Conservation (phyloP, 2,797 vertebrate genomes). For the Eurystomus glaucurus region DNA sequence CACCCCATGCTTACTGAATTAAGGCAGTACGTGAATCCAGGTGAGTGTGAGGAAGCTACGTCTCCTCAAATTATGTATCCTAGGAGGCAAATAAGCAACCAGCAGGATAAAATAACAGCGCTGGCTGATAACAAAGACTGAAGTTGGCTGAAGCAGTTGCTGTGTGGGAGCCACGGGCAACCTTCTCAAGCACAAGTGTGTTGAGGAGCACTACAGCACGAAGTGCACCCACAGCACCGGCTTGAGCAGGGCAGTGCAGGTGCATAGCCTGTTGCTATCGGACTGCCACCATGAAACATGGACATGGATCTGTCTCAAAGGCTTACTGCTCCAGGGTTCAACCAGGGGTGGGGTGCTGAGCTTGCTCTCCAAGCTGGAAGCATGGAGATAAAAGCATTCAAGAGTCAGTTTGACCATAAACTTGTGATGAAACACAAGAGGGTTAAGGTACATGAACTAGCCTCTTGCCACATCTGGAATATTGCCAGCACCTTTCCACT, state of each 20-base stretch:
- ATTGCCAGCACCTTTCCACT: not conserved
- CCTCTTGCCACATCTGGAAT: not conserved
- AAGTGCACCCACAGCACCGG: not conserved
- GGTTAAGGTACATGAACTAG: not conserved
- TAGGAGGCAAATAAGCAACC: not conserved
- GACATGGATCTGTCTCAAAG: not conserved
- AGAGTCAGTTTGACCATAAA: not conserved
- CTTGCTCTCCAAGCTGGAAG: not conserved
- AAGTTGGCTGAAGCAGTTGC: not conserved
- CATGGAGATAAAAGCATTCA: not conserved
- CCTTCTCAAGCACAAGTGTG: not conserved
- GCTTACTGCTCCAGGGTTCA: not conserved
- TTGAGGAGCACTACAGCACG: fast-evolving
- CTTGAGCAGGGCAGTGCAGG: not conserved
- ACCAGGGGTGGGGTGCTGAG: not conserved
- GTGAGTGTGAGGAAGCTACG: not conserved
- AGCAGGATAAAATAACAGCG: not conserved
- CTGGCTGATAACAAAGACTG: not conserved
- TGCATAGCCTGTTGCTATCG: fast-evolving
- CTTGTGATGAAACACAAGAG: not conserved
- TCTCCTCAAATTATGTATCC: not conserved
- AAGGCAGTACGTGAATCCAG: not conserved
- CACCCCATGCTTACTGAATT: not conserved
- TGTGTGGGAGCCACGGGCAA: not conserved
- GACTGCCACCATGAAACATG: fast-evolving